These are phyloP conservation scores for Sus scrofa DNA, from an alignment of 2,113 vertebrate species.

Conservation along the genomic window DNA sequence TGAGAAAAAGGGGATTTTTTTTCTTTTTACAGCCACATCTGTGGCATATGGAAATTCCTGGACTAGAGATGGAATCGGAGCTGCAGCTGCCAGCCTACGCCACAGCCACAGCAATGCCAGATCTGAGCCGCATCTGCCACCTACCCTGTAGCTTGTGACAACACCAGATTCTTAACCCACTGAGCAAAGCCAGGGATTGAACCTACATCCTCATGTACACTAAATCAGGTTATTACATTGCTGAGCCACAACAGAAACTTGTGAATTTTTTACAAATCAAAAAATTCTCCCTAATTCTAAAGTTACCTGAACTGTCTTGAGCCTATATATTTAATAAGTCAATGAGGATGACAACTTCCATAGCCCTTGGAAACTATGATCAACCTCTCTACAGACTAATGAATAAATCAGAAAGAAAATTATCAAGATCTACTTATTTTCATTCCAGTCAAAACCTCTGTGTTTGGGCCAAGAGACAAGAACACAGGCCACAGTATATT, in stretches of 20 bases:
- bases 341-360: neutral
- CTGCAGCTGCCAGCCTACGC: too few species aligned
- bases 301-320: neutral
- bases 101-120: too few species aligned
- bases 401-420: neutral
- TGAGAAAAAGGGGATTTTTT: neutral
- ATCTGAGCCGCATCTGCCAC: too few species aligned
- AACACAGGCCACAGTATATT: slow-evolving; percentile 68
- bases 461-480: neutral
- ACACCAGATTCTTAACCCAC: too few species aligned
- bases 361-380: neutral
- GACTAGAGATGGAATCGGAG: too few species aligned
- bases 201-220: too few species aligned
- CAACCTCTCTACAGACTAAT: neutral
- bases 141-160: too few species aligned
- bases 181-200: too few species aligned
- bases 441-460: slow-evolving; percentile 41
- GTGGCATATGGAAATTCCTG: too few species aligned
- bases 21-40: too few species aligned
- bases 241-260: too few species aligned
- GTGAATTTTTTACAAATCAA: neutral
- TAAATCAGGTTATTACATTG: too few species aligned
- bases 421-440: neutral
- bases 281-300: neutral
- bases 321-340: neutral